Base-by-base conservation (phyloP, 2,113 vertebrate species). In the Phaethornis superciliosus region DNA sequence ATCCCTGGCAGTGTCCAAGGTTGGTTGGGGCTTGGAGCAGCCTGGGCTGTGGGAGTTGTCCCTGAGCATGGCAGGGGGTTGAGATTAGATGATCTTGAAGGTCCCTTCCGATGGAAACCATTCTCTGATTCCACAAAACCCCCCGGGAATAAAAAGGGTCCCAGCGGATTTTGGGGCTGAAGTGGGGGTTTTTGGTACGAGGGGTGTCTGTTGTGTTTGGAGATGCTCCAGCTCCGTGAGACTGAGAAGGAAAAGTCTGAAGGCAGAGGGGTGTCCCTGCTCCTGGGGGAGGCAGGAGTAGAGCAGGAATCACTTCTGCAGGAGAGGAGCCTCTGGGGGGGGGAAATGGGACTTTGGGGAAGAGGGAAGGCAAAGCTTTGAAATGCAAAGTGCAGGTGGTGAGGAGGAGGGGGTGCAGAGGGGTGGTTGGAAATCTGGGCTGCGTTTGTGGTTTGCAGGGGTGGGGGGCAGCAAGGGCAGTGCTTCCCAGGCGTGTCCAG, bases 401-500 rank as follows among this genome's bases (percentile, higher is more conserved):
- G 15, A 65, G 63, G 60, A 6, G 59, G 56, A 16, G 1, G 4
- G 64, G 17, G 23, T 64, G 55, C 2, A 12, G 54, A 35, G 2
- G 0, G 17, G 58, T 20, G 63, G 33, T 3, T 89, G 89, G 79
- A 12, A 23, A 26, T 40, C 8, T 33, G n/a, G 55, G 68, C 11
- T 49, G 59, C 4, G 26, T 6, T 51, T 59, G n/a, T 24, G 47
- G 54, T 56, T 33, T 32, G 54, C 51, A 30, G 78, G 55, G 46
- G 28, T 9, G 68, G 15, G n/a, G 78, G 42, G 10, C 46, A 40
- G 55, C 0, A 0, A 47, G 76, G 54, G 40, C 28, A 80, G 58
- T 3, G 4, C 44, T 78, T 54, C 56, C 69, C 5, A 0, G 70
- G 58, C 13, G 0, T 1, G 35, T 9, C 1, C 12, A 32, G 84